phyloP scores from a whole-genome alignment of 2,113 vertebrate species.

The Origma solitaria region DNA sequence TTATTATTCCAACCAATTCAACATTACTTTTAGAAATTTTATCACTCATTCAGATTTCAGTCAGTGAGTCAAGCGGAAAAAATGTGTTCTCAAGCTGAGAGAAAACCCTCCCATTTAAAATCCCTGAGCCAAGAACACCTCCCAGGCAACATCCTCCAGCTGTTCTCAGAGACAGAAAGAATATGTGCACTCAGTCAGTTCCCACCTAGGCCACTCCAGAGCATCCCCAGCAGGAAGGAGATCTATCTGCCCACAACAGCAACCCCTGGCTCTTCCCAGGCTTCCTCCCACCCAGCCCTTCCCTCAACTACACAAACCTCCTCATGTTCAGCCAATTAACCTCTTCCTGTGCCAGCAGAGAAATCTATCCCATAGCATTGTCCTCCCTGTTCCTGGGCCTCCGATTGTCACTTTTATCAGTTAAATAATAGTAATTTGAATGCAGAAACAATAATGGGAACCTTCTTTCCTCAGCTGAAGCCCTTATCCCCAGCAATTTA shows the following conservation, averaged over 20 bases:
- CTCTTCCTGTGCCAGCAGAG: background rate
- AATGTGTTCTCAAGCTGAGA: slow-evolving; percentile 9
- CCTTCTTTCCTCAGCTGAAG: background rate
- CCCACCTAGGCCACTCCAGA: background rate
- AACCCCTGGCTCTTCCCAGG: background rate
- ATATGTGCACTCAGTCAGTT: background rate
- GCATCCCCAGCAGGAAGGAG: background rate
- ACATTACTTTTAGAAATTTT: slow-evolving; percentile 47
- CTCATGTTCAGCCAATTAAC: background rate
- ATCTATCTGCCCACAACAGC: background rate
- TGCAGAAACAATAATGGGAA: slow-evolving; percentile 1
- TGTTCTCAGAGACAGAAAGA: background rate
- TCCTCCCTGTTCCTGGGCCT: background rate
- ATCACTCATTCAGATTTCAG: slow-evolving; percentile 36
- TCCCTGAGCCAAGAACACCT: slow-evolving; percentile 12
- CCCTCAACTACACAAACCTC: background rate
- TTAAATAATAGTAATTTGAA: slow-evolving; percentile 2
- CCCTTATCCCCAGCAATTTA: background rate
- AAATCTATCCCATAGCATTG: background rate
- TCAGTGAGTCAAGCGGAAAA: slow-evolving; percentile 46
- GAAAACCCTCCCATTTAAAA: slow-evolving; percentile 12
- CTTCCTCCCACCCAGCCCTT: background rate
- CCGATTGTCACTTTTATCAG: background rate
- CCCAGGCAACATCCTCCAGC: slow-evolving; percentile 55
- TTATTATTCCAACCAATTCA: slow-evolving; percentile 19